Conservation (phyloP, 1,140 invertebrate genomes). For the Trachymyrmex cornetzi region DNA sequence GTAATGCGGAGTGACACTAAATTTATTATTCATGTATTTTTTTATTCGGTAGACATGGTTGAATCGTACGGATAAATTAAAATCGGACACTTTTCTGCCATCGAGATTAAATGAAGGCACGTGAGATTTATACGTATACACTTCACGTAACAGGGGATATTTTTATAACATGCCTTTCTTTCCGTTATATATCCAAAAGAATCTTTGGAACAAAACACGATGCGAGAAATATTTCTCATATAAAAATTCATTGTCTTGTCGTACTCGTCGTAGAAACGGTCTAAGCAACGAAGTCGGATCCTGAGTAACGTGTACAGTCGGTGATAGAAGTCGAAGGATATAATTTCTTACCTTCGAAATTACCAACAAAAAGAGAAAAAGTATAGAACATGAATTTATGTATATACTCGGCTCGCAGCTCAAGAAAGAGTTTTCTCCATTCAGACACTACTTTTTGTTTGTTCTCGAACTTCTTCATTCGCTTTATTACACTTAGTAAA, state of each 20-base stretch:
- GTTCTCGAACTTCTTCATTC: constrained; percentile 53
- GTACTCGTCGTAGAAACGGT: constrained; percentile 18
- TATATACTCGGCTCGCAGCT: constrained; percentile 35
- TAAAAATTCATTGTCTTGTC: constrained; percentile 51
- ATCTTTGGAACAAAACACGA: constrained; percentile 36
- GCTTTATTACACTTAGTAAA: constrained; percentile 51
- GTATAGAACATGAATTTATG: constrained; percentile 55
- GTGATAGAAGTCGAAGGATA: constrained; percentile 46
- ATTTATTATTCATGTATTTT: constrained; percentile 27
- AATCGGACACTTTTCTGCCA: neutral
- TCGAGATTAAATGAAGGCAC: constrained; percentile 43
- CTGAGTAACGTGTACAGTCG: constrained; percentile 18
- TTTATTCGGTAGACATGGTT: constrained; percentile 7
- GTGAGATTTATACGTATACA: constrained; percentile 26
- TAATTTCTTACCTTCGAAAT: constrained; percentile 58
- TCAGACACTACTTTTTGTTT: constrained; percentile 54
- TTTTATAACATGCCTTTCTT: neutral
- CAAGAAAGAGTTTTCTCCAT: constrained; percentile 51
- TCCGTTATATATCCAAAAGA: neutral
- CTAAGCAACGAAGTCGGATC: constrained; percentile 28
- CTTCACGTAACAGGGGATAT: constrained; percentile 19
- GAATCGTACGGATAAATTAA: constrained; percentile 31
- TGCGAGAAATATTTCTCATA: constrained; percentile 4
- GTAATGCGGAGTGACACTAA: neutral
- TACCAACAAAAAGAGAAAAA: constrained; percentile 43